Conservation (phyloP, 2,797 vertebrate species). For the Microctenopoma steveboyesi region DNA sequence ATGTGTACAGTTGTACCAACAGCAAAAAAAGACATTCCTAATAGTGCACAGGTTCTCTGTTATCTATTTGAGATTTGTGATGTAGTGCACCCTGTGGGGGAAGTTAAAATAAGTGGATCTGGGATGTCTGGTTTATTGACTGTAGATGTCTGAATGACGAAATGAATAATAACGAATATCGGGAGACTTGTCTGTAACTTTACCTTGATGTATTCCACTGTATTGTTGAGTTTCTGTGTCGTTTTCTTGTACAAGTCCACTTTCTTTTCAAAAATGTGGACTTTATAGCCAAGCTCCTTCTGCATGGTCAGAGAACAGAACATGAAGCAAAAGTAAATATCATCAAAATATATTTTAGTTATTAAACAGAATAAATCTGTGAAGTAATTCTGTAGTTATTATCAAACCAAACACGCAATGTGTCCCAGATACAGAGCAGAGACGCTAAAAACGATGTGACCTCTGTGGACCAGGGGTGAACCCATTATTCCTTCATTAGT, state of each 20-base stretch:
- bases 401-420: too few relatives aligned
- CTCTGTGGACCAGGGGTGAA: too few relatives aligned
- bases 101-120: background rate
- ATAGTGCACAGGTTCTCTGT: background rate
- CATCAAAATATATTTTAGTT: background rate
- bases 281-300: slow-evolving; percentile 74
- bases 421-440: too few relatives aligned
- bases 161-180: background rate
- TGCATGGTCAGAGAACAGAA: slow-evolving; percentile 39
- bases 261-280: slow-evolving; percentile 80
- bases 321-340: background rate
- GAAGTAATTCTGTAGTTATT: too few relatives aligned
- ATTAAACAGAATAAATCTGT: too few relatives aligned
- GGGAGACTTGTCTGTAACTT: slow-evolving; percentile 11
- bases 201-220: slow-evolving; percentile 78
- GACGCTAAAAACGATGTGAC: too few relatives aligned
- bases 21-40: too few relatives aligned
- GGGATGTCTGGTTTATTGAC: background rate
- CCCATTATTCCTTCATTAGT: too few relatives aligned
- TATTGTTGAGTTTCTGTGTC: slow-evolving; percentile 52
- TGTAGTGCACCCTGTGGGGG: too few relatives aligned
- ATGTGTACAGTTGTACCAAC: too few relatives aligned
- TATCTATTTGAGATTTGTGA: background rate
- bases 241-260: slow-evolving; percentile 69
- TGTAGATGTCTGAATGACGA: background rate